Percentiles rank a stretch among this genome's conserved stretches.
phyloP scores from a whole-genome alignment of 2,113 vertebrate species.

The Phasianus colchicus region DNA sequence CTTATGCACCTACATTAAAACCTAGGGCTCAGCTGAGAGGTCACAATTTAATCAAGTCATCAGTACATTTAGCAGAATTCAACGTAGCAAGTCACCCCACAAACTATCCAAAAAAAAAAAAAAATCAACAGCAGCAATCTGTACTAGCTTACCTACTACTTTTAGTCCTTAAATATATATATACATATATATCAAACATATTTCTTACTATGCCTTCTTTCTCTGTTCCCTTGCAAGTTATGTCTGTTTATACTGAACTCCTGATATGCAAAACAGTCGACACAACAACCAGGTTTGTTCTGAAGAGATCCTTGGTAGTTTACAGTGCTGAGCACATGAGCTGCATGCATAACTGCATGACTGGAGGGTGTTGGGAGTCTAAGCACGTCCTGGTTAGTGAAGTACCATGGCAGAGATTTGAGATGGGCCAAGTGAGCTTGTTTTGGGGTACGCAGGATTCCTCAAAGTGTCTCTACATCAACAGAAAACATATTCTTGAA shows the following conservation, averaged over 20 bases:
- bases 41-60: background rate
- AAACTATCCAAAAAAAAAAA: background rate
- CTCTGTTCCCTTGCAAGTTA: background rate
- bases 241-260: background rate
- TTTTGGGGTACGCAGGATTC: accelerated
- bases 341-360: background rate
- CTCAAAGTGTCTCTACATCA: background rate
- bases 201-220: background rate
- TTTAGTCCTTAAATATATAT: background rate
- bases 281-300: background rate
- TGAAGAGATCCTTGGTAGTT: background rate
- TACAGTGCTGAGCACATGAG: background rate
- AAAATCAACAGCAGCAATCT: background rate
- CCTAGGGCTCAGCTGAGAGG: background rate
- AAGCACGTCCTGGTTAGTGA: background rate
- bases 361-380: background rate
- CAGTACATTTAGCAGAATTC: background rate
- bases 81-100: background rate
- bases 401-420: background rate
- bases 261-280: background rate
- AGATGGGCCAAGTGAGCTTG: background rate
- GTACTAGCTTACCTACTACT: background rate
- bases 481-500: background rate
- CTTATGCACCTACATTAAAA: background rate
- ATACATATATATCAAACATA: too few relatives aligned